Percentiles rank a stretch among this genome's conserved stretches.
phyloP scores from a whole-genome alignment of 2,888 invertebrate genomes.

The Agrenia bidenticulata region DNA sequence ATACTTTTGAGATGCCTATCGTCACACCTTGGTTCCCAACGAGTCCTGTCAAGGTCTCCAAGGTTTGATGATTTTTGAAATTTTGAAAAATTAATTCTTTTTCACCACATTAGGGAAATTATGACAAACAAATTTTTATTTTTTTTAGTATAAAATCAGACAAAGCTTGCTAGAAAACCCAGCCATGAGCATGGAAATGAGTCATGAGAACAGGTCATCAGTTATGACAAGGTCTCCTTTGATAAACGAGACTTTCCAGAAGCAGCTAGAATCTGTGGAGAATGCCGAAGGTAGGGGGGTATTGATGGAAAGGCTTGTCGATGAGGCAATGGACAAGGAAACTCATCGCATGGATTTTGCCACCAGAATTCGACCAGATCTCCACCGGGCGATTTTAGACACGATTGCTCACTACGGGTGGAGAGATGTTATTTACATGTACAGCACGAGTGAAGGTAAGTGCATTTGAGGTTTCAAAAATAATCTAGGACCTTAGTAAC shows the following conservation, averaged over 20 bases:
- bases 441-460: conserved; percentile 14
- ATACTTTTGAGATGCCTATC: conserved; percentile 93
- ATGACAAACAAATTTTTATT: not conserved
- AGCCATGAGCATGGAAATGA: conserved; percentile 34
- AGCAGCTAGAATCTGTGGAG: conserved; percentile 26
- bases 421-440: conserved; percentile 80
- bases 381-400: conserved; percentile 91
- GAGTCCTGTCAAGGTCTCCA: conserved; percentile 34
- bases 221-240: conserved; percentile 33
- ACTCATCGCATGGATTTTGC: conserved; percentile 68
- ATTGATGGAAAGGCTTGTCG: conserved; percentile 32
- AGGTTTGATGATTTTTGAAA: conserved; percentile 22
- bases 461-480: not conserved
- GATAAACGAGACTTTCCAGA: conserved; percentile 39
- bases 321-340: conserved; percentile 32
- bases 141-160: conserved; percentile 31
- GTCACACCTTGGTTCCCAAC: conserved; percentile 87
- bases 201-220: conserved; percentile 30
- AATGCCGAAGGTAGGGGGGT: not conserved
- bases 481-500: not conserved
- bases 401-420: conserved; percentile 89
- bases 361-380: conserved; percentile 91
- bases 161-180: conserved; percentile 36
- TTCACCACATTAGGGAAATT: too few species aligned
- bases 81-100: not conserved